These are phyloP conservation scores for Calliopsis andreniformis DNA, from an alignment of 1,140 invertebrate species.

Conservation along the genomic window DNA sequence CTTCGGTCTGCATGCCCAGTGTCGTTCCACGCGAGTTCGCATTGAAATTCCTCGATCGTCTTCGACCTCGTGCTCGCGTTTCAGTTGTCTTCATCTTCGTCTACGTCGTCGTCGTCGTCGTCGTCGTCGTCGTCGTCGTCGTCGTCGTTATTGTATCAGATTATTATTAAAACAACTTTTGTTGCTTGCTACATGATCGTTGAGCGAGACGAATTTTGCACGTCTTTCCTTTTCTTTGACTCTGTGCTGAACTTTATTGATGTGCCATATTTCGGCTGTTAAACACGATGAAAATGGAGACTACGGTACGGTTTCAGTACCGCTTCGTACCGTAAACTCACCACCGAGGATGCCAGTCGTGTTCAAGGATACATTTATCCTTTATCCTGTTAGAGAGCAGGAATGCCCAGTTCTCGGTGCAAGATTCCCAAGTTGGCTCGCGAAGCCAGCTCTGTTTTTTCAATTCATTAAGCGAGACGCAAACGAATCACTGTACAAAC, in stretches of 20 bases:
- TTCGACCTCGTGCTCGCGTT: constrained; percentile 7
- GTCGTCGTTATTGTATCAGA: no score
- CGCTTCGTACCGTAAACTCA: constrained; percentile 51
- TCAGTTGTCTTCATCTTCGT: background rate
- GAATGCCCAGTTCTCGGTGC: constrained; percentile 59
- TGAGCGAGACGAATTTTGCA: no score
- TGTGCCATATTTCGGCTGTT: no score
- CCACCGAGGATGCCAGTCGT: constrained; percentile 57
- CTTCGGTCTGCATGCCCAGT: background rate
- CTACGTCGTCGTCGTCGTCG: background rate
- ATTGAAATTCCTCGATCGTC: constrained; percentile 3
- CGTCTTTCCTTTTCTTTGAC: no score
- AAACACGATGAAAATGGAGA: constrained; percentile 11
- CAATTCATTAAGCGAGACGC: constrained; percentile 50
- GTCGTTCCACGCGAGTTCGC: background rate
- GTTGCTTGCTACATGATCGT: no score
- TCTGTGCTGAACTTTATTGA: no score
- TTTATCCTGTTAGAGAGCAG: constrained; percentile 62
- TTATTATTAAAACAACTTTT: no score
- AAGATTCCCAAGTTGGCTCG: constrained; percentile 39
- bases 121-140: background rate
- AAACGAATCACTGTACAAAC: constrained; percentile 30
- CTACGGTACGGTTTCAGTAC: constrained; percentile 53
- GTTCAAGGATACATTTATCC: constrained; percentile 66
- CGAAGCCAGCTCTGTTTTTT: constrained; percentile 33